Conservation (phyloP, 2,888 invertebrate species). For the Neoaliturus tenellus region DNA sequence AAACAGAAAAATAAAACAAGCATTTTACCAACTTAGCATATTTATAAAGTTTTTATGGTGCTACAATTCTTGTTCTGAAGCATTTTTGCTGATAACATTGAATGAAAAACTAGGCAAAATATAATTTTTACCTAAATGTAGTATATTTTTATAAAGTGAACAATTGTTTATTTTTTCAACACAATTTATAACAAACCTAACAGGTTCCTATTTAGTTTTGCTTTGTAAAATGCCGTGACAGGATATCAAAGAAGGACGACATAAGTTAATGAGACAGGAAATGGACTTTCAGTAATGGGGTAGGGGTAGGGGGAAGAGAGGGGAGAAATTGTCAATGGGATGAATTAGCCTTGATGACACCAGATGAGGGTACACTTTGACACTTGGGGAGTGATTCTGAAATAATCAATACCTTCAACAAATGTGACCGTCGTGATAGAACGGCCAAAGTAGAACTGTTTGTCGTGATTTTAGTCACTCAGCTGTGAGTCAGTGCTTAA, state of each 20-base stretch:
- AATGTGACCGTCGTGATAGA: neutral
- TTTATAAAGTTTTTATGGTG: too few relatives aligned
- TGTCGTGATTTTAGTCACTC: neutral
- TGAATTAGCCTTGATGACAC: neutral
- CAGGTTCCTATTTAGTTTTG: too few relatives aligned
- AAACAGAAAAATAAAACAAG: too few relatives aligned
- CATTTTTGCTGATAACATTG: too few relatives aligned
- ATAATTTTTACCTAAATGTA: too few relatives aligned
- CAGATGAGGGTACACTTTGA: neutral
- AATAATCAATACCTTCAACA: constrained; percentile 5
- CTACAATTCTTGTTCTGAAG: too few relatives aligned
- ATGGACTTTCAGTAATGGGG: neutral
- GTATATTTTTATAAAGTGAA: too few relatives aligned
- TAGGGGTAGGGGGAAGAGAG: neutral
- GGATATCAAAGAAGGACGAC: neutral
- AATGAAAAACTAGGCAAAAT: too few relatives aligned
- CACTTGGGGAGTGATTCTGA: neutral
- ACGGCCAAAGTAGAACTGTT: neutral
- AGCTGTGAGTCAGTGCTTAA: neutral
- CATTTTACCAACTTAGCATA: too few relatives aligned
- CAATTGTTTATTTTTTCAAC: too few relatives aligned
- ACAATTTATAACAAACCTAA: too few relatives aligned
- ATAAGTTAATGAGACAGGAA: neutral
- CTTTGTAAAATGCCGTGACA: too few relatives aligned
- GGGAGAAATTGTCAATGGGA: neutral